These are phyloP conservation scores for Pseudopodoces humilis DNA, from an alignment of 2,113 vertebrate species.

Conservation along the genomic window DNA sequence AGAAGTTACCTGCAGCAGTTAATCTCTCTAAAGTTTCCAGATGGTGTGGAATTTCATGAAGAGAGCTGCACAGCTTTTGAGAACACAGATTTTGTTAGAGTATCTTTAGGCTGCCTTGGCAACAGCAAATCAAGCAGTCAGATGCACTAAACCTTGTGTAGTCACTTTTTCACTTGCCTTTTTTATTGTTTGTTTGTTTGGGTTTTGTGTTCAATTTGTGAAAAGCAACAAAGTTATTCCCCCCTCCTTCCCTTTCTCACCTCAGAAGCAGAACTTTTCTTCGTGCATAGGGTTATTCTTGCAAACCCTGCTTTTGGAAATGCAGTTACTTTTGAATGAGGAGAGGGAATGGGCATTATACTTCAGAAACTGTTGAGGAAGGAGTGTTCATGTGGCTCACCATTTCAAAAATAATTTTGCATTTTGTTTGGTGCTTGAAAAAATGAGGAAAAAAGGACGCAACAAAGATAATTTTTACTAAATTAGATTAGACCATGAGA, in stretches of 20 bases:
- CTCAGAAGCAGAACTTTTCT: background rate
- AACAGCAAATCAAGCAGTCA: background rate
- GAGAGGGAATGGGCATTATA: conserved; percentile 33
- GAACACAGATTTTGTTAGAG: background rate
- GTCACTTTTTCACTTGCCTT: conserved; percentile 29
- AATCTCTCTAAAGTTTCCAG: conserved; percentile 27
- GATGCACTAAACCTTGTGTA: conserved; percentile 44
- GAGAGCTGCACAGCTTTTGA: conserved; percentile 29
- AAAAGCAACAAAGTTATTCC: background rate
- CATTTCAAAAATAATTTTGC: background rate
- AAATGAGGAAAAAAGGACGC: background rate
- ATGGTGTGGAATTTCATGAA: background rate
- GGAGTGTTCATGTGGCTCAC: conserved; percentile 10
- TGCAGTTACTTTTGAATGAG: background rate
- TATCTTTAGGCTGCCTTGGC: background rate
- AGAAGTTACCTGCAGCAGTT: background rate
- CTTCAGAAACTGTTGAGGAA: conserved; percentile 8
- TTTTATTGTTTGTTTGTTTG: background rate
- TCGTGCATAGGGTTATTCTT: background rate
- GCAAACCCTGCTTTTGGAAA: background rate
- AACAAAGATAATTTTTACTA: background rate
- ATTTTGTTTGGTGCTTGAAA: background rate
- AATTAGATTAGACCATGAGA: background rate
- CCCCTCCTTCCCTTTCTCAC: background rate
- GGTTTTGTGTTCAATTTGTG: background rate